Evolutionary conservation across 2,113 vertebrate species (phyloP).

Genomic region (Cephalopholis sonnerati): DNA sequence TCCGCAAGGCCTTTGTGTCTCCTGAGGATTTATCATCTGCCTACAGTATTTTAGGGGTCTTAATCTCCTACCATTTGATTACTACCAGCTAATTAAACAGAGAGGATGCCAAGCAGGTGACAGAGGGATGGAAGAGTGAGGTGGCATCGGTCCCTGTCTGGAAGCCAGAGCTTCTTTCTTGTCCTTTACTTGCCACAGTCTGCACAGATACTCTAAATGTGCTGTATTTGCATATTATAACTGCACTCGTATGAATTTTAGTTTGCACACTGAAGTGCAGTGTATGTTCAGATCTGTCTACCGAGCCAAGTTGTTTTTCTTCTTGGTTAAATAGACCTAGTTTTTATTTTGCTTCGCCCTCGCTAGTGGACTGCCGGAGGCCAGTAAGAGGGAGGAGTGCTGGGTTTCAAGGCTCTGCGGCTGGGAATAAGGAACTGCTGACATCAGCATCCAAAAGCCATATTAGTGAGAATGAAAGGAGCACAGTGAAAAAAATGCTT

Average conservation of each 20-base stretch:
- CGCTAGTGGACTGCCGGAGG: slow-evolving; percentile 53
- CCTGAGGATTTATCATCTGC: slow-evolving; percentile 79
- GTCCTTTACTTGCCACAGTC: slow-evolving; percentile 19
- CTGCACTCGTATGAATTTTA: slow-evolving; percentile 4
- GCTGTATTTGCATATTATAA: slow-evolving; percentile 12
- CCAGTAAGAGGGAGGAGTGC: slow-evolving; percentile 42
- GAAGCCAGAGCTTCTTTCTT: slow-evolving; percentile 35
- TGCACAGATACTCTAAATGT: slow-evolving; percentile 7
- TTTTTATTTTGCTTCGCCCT: slow-evolving; percentile 58
- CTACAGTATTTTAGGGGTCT: slow-evolving; percentile 69
- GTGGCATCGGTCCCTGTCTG: slow-evolving; percentile 29
- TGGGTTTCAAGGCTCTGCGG: slow-evolving; percentile 55
- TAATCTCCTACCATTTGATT: slow-evolving; percentile 81
- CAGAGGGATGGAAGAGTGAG: slow-evolving; percentile 42
- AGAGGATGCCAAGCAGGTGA: slow-evolving; percentile 81
- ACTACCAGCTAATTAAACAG: slow-evolving; percentile 81
- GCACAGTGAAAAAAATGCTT: slow-evolving; percentile 35
- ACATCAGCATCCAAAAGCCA: slow-evolving; percentile 76
- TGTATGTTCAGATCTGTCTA: slow-evolving; percentile 40
- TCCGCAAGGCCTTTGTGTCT: slow-evolving; percentile 68
- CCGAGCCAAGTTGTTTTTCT: slow-evolving; percentile 50
- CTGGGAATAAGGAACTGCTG: slow-evolving; percentile 68
- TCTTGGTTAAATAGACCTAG: slow-evolving; percentile 64
- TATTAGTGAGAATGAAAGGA: slow-evolving; percentile 66
- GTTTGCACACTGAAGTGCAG: slow-evolving; percentile 15